Conservation (phyloP, 1,140 invertebrate genomes). For the Gryon sp. region DNA sequence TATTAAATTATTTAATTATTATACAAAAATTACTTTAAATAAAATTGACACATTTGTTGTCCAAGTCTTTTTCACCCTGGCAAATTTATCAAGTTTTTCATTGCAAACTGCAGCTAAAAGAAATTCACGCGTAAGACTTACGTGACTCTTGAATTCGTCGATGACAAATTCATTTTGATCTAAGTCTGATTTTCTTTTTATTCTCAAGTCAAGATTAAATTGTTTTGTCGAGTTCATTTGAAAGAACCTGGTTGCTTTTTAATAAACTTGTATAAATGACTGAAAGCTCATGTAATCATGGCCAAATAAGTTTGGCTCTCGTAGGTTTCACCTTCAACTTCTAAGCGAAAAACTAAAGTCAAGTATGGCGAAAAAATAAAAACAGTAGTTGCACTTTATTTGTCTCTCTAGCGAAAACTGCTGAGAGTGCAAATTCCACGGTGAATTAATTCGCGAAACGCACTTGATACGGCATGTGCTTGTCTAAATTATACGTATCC, state of each 20-base stretch:
- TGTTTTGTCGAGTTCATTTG: constrained; percentile 43
- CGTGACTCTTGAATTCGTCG: constrained; percentile 53
- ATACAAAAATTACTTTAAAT: constrained; percentile 58
- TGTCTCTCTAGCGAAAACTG: constrained; percentile 34
- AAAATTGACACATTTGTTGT: constrained; percentile 48
- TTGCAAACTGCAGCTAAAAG: constrained; percentile 4
- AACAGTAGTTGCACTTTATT: constrained; percentile 32
- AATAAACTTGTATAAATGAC: constrained; percentile 70
- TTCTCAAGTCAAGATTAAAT: not conserved
- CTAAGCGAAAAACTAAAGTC: constrained; percentile 7
- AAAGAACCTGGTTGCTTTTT: constrained; percentile 1
- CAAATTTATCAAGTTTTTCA: constrained; percentile 58
- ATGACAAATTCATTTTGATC: constrained; percentile 67
- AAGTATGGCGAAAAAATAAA: constrained; percentile 21
- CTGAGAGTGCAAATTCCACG: constrained; percentile 19
- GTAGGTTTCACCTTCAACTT: constrained; percentile 29
- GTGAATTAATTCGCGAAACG: constrained; percentile 52
- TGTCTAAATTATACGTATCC: constrained; percentile 53
- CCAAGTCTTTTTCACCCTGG: constrained; percentile 7
- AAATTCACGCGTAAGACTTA: constrained; percentile 53
- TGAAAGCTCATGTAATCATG: constrained; percentile 54
- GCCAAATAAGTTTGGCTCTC: constrained; percentile 43
- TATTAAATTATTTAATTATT: too few relatives aligned
- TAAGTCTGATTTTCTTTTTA: constrained; percentile 46
- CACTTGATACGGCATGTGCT: constrained; percentile 50